Evolutionary conservation across 1,140 invertebrate species (phyloP).

Genomic region (Drosophila oshimai): DNA sequence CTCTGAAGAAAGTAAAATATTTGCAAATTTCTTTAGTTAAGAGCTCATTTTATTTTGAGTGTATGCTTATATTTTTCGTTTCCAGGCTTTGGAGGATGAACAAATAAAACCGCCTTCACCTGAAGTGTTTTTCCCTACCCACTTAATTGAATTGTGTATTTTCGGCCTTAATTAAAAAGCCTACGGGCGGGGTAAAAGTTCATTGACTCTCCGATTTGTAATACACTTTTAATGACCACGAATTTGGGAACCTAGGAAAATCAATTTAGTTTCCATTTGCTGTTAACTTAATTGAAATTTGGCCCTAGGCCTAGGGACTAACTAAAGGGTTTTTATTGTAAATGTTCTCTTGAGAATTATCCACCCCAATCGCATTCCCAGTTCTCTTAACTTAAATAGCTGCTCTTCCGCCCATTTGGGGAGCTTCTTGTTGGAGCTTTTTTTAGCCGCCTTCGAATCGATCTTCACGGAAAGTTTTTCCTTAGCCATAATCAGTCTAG

Average conservation of each 20-base stretch:
- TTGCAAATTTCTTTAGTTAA: background rate
- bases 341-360: conserved; percentile 2
- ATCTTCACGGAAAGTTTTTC: conserved; percentile 56
- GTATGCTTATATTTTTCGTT: background rate
- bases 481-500: conserved; percentile 60
- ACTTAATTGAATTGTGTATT: conserved; percentile 48
- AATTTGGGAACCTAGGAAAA: conserved; percentile 25
- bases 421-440: conserved; percentile 50
- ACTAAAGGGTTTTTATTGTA: conserved; percentile 5
- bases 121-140: background rate
- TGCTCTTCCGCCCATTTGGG: conserved; percentile 5
- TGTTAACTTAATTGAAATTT: conserved; percentile 60
- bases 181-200: conserved; percentile 26
- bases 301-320: conserved; percentile 1
- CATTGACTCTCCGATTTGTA: conserved; percentile 47
- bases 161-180: conserved; percentile 45
- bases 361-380: background rate
- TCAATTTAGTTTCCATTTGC: conserved; percentile 45
- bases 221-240: conserved; percentile 58
- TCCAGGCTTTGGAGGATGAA: background rate
- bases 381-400: conserved; percentile 28
- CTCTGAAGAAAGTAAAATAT: too few relatives aligned
- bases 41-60: background rate
- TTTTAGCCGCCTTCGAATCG: conserved; percentile 28
- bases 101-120: background rate